Evolutionary conservation across 1,140 invertebrate species (phyloP).

Genomic region (Macrosteles quadrilineatus): DNA sequence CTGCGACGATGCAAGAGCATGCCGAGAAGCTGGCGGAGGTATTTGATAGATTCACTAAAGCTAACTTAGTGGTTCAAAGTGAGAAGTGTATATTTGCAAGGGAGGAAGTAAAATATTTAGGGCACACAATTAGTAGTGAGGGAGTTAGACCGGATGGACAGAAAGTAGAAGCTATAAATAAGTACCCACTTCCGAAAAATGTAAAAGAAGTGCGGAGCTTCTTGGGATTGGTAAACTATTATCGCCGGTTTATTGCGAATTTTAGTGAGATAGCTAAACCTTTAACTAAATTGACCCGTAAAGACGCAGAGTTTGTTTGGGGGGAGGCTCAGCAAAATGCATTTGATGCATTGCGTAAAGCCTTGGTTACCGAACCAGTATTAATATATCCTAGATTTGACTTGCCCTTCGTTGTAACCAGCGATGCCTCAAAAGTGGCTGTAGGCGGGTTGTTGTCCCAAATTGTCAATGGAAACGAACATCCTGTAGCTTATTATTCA

Average conservation of each 20-base stretch:
- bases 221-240: slow-evolving; percentile 47
- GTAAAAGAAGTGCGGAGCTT: slow-evolving; percentile 46
- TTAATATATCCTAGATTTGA: neutral
- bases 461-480: slow-evolving; percentile 38
- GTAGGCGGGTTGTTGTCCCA: slow-evolving; percentile 47
- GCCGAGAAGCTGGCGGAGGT: slow-evolving; percentile 33
- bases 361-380: neutral
- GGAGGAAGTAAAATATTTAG: slow-evolving; percentile 46
- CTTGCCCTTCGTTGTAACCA: neutral
- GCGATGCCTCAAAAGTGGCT: neutral
- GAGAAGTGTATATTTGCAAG: slow-evolving; percentile 45
- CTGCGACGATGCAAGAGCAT: slow-evolving; percentile 28
- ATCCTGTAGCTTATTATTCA: slow-evolving; percentile 49
- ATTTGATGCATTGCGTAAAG: neutral
- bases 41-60: neutral
- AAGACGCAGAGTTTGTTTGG: slow-evolving; percentile 18
- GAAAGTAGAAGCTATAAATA: slow-evolving; percentile 46
- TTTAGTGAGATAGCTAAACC: slow-evolving; percentile 44
- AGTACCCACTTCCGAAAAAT: slow-evolving; percentile 45
- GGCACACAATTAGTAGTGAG: slow-evolving; percentile 46
- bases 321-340: neutral
- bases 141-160: slow-evolving; percentile 46
- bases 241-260: slow-evolving; percentile 47
- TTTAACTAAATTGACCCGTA: slow-evolving; percentile 42
- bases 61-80: slow-evolving; percentile 48